Percentiles rank a stretch among this genome's conserved stretches.
These are phyloP conservation scores for Anhinga rufa DNA, from an alignment of 2,113 vertebrate species.

Conservation along the genomic window DNA sequence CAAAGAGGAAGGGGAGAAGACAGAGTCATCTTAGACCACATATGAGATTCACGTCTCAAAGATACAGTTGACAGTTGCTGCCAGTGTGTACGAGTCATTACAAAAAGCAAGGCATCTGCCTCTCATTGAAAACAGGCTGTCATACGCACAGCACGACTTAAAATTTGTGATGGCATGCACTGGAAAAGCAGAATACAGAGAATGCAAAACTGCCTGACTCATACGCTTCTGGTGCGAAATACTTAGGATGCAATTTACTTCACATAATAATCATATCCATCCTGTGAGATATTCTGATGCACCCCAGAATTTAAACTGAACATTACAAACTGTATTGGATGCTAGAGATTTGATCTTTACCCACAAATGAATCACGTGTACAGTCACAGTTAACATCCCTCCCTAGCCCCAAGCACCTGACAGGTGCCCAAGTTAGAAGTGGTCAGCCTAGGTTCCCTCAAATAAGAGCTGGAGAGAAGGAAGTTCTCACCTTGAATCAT, in stretches of 20 bases:
- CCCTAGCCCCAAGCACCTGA: not conserved
- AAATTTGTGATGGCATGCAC: not conserved
- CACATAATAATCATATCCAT: not conserved
- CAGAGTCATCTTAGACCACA: not conserved
- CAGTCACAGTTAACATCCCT: not conserved
- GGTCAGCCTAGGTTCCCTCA: not conserved
- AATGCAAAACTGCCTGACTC: not conserved
- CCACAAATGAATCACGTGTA: accelerated
- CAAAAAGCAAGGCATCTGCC: not conserved
- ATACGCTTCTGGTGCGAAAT: not conserved
- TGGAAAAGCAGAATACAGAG: not conserved
- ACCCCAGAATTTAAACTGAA: not conserved
- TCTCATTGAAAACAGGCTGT: not conserved
- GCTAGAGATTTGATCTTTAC: not conserved
- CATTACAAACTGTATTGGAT: not conserved
- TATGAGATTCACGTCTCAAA: not conserved
- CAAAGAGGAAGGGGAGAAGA: not conserved
- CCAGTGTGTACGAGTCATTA: not conserved
- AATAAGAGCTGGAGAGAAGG: not conserved
- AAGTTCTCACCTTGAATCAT: not conserved
- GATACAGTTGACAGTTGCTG: not conserved
- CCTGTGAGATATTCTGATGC: not conserved
- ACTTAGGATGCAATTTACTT: not conserved
- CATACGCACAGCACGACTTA: not conserved
- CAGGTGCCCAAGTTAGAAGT: not conserved